Conservation (phyloP, 2,797 vertebrate genomes). For the Trichosurus vulpecula region DNA sequence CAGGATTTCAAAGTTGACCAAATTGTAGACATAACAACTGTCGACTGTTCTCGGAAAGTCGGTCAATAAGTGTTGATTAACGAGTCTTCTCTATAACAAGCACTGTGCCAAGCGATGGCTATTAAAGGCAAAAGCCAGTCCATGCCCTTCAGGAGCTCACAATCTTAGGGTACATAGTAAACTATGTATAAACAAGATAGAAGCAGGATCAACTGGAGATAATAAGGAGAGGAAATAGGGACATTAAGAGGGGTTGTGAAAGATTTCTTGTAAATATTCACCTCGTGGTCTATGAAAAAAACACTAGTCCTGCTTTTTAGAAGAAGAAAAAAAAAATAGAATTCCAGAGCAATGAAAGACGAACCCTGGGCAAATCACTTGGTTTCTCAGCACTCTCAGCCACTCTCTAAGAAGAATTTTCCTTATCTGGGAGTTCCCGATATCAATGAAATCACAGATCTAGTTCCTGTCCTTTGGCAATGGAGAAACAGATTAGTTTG, state of each 20-base stretch:
- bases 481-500: constrained; percentile 22
- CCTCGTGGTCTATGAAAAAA: neutral
- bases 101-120: neutral
- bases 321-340: neutral
- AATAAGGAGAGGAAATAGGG: neutral
- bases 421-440: neutral
- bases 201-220: neutral
- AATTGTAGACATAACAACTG: neutral
- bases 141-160: neutral
- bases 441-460: neutral
- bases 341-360: constrained; percentile 38
- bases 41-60: neutral
- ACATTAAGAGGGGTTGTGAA: neutral
- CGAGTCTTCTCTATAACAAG: neutral
- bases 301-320: neutral
- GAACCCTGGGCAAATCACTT: neutral
- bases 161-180: neutral
- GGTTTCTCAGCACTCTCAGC: neutral
- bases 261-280: neutral
- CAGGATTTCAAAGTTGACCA: neutral
- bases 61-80: neutral
- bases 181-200: neutral
- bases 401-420: neutral
- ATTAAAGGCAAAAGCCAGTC: neutral
- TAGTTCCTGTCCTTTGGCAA: constrained; percentile 39